Evolutionary conservation across 1,140 invertebrate genomes (phyloP), one percentile per base, ranked within the genome.

Genomic region (Medauroidea extradentata): DNA sequence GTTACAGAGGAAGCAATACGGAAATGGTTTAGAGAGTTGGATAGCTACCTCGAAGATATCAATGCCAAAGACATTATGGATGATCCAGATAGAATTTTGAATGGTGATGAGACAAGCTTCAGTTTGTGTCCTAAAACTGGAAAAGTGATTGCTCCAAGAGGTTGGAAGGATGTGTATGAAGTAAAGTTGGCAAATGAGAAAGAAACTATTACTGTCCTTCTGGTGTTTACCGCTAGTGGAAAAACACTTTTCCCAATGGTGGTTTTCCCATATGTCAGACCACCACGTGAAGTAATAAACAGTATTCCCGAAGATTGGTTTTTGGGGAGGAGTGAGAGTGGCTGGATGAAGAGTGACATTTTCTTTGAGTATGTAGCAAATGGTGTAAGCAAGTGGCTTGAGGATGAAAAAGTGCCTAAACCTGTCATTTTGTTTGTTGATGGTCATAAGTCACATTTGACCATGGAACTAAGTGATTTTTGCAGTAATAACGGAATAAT

Each of bases 321-420:
- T 18, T 21, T 78, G 7, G 73, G 72, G 11, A 66, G 58, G 49
- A 68, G 66, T 27, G 71, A 76, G 16, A 66, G 39, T 8, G 75
- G 75, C 0, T 78, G 73, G 73, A 77, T 78, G 67, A 69, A 53
- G 11, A 49, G 53, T n/a, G 69, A 72, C 61, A 64, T 67, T 3
- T 78, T 76, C 63, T 75, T 64, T 63, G 73, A 75, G 66, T 78
- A 73, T 60, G 61, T 76, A 13, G 11, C 39, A 41, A 41, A 78
- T 61, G 38, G 59, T 24, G 71, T 77, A 50, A 34, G 69, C 49
- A 60, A 64, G 23, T 74, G 68, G 66, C 18, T 75, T 11, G 24
- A 52, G 16, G 27, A 61, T 50, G 53, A 72, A 23, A 63, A 71
- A 14, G 70, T 73, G 41, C n/a, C 58, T 56, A 62, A 61, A 53